Conservation (phyloP, 1,140 invertebrate species). For the Caerostris darwini region DNA sequence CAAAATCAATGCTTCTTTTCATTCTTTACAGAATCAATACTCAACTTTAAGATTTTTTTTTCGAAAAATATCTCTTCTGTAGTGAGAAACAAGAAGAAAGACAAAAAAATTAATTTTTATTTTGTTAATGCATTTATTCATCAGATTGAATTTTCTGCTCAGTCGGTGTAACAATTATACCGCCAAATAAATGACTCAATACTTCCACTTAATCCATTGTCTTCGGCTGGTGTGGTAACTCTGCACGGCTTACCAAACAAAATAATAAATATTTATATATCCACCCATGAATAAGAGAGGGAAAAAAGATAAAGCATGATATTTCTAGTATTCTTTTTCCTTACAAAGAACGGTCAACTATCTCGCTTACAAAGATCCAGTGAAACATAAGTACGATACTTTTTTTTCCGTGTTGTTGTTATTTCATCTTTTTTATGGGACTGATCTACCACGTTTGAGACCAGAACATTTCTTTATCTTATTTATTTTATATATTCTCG, state of each 20-base stretch:
- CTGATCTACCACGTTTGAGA: not conserved
- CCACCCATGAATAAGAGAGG: not conserved
- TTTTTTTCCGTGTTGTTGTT: not conserved
- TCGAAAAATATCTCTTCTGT: too few relatives aligned
- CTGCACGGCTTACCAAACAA: not conserved
- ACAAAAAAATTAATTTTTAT: too few relatives aligned
- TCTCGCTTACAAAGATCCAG: not conserved
- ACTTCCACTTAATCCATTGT: not conserved
- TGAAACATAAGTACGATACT: not conserved
- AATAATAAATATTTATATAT: constrained; percentile 16
- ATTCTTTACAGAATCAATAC: too few relatives aligned
- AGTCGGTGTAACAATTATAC: not conserved
- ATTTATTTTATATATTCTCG: constrained; percentile 27
- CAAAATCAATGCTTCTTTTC: too few relatives aligned
- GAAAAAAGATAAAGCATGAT: not conserved
- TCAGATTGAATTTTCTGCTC: not conserved
- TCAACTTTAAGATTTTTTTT: too few relatives aligned
- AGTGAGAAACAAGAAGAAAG: too few relatives aligned
- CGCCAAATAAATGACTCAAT: not conserved
- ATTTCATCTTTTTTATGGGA: not conserved
- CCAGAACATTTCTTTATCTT: constrained; percentile 30
- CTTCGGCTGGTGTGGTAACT: not conserved
- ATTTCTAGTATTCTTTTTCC: not conserved
- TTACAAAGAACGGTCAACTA: not conserved
- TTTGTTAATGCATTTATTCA: not conserved